Evolutionary conservation across 64 coral and sea anemone genomes (phyloP).

Genomic region (Stylophora pistillata): DNA sequence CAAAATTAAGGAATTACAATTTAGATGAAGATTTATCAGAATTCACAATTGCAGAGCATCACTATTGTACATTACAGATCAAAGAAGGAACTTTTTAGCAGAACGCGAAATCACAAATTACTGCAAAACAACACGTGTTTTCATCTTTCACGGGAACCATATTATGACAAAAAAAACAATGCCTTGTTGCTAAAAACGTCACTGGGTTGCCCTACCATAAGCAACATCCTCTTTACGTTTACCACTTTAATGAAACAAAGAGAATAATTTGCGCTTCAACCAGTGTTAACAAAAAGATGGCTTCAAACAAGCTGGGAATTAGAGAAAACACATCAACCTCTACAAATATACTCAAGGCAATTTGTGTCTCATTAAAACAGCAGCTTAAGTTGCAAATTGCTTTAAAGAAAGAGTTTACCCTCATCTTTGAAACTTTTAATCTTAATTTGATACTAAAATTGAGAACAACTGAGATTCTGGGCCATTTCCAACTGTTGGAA

Average conservation of each 20-base stretch:
- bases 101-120: conserved; percentile 3
- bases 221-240: not conserved
- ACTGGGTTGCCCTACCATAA: not conserved
- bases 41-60: not conserved
- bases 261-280: not conserved
- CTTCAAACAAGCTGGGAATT: not conserved
- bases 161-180: conserved; percentile 16
- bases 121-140: not conserved
- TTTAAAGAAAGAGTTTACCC: not conserved
- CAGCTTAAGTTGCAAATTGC: not conserved
- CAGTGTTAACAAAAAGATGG: not conserved
- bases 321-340: too few species aligned
- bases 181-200: conserved; percentile 12
- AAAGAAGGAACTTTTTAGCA: not conserved
- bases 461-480: not conserved
- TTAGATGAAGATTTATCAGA: too few species aligned
- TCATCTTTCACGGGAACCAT: not conserved
- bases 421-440: not conserved
- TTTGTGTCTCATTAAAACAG: not conserved
- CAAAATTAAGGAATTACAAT: too few species aligned
- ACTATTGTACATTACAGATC: not conserved
- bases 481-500: not conserved
- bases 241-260: not conserved
- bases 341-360: too few species aligned
- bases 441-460: not conserved